Evolutionary conservation across 2,797 vertebrate genomes (phyloP).

Genomic region (Sardinella longiceps): DNA sequence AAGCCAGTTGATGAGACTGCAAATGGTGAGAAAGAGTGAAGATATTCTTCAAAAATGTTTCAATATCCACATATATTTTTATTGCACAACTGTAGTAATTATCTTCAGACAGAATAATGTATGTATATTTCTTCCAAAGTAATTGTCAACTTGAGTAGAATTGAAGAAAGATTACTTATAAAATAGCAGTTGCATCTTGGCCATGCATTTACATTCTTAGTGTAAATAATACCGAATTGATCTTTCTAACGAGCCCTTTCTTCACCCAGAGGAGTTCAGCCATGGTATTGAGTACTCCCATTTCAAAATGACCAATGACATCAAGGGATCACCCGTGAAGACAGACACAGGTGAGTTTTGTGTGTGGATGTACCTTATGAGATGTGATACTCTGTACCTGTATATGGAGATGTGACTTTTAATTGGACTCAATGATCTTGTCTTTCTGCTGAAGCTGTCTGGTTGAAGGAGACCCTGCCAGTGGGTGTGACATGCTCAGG

Average conservation of each 20-base stretch:
- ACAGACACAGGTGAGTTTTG: conserved; percentile 29
- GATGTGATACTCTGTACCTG: not conserved
- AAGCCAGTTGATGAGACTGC: not conserved
- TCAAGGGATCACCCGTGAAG: conserved; percentile 28
- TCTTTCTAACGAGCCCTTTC: conserved; percentile 43
- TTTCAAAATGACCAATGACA: not conserved
- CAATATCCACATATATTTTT: no score
- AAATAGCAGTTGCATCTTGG: no score
- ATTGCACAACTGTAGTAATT: no score
- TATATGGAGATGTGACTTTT: not conserved
- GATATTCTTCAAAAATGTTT: no score
- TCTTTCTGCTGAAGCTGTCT: conserved; percentile 30
- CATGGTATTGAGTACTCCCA: conserved; percentile 10
- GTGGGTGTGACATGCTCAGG: conserved; percentile 58
- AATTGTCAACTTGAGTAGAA: not conserved
- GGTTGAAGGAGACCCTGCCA: conserved; percentile 27
- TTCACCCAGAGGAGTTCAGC: conserved; percentile 14
- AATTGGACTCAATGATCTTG: no score
- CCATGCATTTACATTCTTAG: no score
- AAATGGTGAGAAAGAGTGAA: not conserved
- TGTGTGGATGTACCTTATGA: not conserved
- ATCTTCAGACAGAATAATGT: not conserved
- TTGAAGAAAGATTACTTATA: not conserved
- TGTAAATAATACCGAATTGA: not conserved
- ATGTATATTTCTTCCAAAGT: not conserved